Conservation (phyloP, 2,113 vertebrate species). For the Seriola rivoliana region DNA sequence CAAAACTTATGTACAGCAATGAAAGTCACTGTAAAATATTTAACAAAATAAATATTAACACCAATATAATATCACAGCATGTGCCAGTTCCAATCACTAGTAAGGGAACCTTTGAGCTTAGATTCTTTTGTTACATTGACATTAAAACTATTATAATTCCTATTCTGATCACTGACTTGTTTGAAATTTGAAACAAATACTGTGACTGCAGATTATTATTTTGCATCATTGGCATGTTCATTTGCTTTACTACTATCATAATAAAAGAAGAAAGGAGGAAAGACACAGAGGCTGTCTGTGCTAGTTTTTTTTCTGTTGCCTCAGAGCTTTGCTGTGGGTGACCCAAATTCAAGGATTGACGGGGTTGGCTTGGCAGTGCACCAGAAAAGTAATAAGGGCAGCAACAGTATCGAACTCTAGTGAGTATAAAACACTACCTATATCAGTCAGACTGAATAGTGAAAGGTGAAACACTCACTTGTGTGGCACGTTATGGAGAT, state of each 20-base stretch:
- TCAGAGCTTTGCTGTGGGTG: slow-evolving; percentile 60
- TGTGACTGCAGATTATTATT: slow-evolving; percentile 1
- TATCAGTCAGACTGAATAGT: slow-evolving; percentile 59
- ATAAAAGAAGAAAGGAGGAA: slow-evolving; percentile 14
- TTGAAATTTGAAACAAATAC: slow-evolving; percentile 16
- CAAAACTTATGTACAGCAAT: neutral
- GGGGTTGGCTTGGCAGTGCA: slow-evolving; percentile 67
- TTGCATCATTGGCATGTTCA: neutral
- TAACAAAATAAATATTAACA: neutral
- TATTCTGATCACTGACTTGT: slow-evolving; percentile 2
- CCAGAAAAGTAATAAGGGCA: slow-evolving; percentile 80
- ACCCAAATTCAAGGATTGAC: slow-evolving; percentile 77
- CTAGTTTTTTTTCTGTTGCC: slow-evolving; percentile 42
- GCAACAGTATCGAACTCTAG: slow-evolving; percentile 69
- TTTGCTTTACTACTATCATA: slow-evolving; percentile 18
- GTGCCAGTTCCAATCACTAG: neutral
- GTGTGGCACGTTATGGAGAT: slow-evolving; percentile 42
- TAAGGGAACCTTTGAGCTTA: slow-evolving; percentile 12
- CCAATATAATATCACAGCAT: neutral
- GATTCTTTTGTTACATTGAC: neutral
- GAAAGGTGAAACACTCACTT: slow-evolving; percentile 54
- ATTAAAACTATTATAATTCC: slow-evolving; percentile 3
- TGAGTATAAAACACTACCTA: slow-evolving; percentile 66
- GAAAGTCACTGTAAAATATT: neutral
- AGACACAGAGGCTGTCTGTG: slow-evolving; percentile 27